Percentiles rank a stretch among this genome's conserved stretches.
Evolutionary conservation across 2,888 invertebrate species (phyloP).

Genomic region (Drosophila helvetica): DNA sequence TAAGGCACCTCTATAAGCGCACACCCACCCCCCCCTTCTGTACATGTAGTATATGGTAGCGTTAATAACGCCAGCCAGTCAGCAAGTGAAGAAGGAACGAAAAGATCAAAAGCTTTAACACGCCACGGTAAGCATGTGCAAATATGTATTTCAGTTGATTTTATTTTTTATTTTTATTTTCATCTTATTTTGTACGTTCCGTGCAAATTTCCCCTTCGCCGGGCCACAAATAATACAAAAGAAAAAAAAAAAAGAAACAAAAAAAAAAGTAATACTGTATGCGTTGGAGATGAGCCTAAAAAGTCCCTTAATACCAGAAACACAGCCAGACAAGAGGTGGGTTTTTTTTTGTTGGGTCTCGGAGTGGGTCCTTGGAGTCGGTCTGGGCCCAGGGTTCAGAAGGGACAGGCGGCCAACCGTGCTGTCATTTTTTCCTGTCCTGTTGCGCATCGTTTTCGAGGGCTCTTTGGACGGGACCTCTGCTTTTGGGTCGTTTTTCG

Average conservation of each 20-base stretch:
- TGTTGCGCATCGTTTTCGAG: slow-evolving; percentile 23
- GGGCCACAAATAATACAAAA: slow-evolving; percentile 50
- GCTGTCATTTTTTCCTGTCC: slow-evolving; percentile 43
- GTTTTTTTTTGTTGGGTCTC: neutral
- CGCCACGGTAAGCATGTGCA: slow-evolving; percentile 68
- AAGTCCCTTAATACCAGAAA: slow-evolving; percentile 57
- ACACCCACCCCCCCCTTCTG: neutral
- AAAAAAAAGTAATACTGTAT: slow-evolving; percentile 55
- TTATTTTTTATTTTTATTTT: slow-evolving; percentile 55
- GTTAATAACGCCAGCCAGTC: slow-evolving; percentile 41
- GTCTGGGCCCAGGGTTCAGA: slow-evolving; percentile 14
- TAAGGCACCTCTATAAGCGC: neutral
- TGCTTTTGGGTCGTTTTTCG: slow-evolving; percentile 48
- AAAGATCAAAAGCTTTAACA: slow-evolving; percentile 74
- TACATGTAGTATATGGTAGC: slow-evolving; percentile 27
- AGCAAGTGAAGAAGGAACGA: slow-evolving; percentile 50
- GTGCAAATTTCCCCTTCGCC: slow-evolving; percentile 21
- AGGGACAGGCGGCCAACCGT: slow-evolving; percentile 48
- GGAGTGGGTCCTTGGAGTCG: neutral
- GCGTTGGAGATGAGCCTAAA: slow-evolving; percentile 50
- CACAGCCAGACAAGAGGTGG: slow-evolving; percentile 29
- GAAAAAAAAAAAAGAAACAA: slow-evolving; percentile 20
- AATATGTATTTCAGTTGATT: slow-evolving; percentile 75
- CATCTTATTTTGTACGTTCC: slow-evolving; percentile 33
- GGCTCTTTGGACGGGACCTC: slow-evolving; percentile 45